Percentiles rank a stretch among this genome's conserved stretches.
These are phyloP conservation scores for Pseudomugil tenellus DNA, from an alignment of 2,797 vertebrate species.

Conservation along the genomic window DNA sequence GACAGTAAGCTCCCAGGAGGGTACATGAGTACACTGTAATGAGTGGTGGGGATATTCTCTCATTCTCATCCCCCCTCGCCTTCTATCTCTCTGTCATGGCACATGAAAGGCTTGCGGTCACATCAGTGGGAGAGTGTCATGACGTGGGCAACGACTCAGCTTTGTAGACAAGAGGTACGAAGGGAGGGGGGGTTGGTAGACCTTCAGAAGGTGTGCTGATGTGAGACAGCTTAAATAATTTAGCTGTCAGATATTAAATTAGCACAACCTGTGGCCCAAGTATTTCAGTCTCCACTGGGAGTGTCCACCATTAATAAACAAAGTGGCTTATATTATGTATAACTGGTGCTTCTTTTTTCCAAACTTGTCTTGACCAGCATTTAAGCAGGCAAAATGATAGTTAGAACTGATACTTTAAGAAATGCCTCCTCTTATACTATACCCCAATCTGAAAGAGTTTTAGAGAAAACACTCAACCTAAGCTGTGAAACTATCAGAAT, in stretches of 20 bases:
- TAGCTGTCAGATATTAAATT: slow-evolving; percentile 78
- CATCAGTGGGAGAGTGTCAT: slow-evolving; percentile 42
- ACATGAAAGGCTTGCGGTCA: slow-evolving; percentile 49
- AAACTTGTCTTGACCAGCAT: no score
- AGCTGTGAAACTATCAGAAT: slow-evolving; percentile 19
- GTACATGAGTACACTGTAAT: slow-evolving; percentile 25
- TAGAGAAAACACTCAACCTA: slow-evolving; percentile 50
- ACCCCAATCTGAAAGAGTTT: slow-evolving; percentile 19
- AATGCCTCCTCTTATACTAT: slow-evolving; percentile 36
- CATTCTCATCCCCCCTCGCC: slow-evolving; percentile 25
- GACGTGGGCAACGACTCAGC: slow-evolving; percentile 35
- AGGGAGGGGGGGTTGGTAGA: slow-evolving; percentile 27
- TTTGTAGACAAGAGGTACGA: slow-evolving; percentile 47
- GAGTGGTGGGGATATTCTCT: slow-evolving; percentile 28
- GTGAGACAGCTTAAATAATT: slow-evolving; percentile 78
- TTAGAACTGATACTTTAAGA: slow-evolving; percentile 71
- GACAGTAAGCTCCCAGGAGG: slow-evolving; percentile 21
- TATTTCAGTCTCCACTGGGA: slow-evolving; percentile 56
- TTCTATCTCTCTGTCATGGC: neutral
- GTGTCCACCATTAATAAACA: slow-evolving; percentile 77
- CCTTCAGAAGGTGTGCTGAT: slow-evolving; percentile 63
- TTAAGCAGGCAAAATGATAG: no score
- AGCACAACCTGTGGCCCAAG: slow-evolving; percentile 48
- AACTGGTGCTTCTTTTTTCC: slow-evolving; percentile 69
- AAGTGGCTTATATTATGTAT: slow-evolving; percentile 76